These are phyloP conservation scores for Picathartes gymnocephalus DNA, from an alignment of 2,113 vertebrate species.

Conservation along the genomic window DNA sequence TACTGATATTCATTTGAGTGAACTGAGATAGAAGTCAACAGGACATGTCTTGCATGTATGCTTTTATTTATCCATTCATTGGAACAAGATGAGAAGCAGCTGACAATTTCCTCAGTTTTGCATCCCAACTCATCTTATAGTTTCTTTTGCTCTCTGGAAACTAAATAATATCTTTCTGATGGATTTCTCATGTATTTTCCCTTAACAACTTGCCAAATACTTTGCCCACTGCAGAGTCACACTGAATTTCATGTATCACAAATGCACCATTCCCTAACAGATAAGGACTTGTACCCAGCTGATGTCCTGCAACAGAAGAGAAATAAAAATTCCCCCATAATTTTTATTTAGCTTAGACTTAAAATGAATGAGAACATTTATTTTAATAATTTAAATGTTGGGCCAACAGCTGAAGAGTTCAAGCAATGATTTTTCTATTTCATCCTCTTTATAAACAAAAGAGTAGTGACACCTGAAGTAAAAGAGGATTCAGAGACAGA, in stretches of 20 bases:
- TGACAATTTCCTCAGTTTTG: background rate
- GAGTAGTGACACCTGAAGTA: background rate
- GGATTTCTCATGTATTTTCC: background rate
- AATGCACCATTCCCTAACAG: background rate
- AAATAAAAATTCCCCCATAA: background rate
- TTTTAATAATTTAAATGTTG: background rate
- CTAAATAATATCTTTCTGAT: background rate
- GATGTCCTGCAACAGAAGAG: background rate
- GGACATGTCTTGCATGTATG: background rate
- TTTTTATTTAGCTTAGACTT: background rate
- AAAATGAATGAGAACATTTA: background rate
- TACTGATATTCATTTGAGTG: background rate
- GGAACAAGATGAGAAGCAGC: background rate
- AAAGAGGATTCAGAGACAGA: background rate
- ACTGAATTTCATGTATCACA: background rate
- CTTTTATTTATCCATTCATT: background rate
- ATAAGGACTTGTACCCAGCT: background rate
- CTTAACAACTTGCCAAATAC: background rate
- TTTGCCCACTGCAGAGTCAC: background rate
- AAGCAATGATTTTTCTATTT: background rate
- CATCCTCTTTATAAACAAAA: background rate
- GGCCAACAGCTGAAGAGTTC: background rate
- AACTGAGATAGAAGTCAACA: background rate
- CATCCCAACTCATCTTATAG: background rate
- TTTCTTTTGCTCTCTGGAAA: background rate